phyloP scores from a whole-genome alignment of 35 echinoderm and acorn worm species.

The Lytechinus pictus region DNA sequence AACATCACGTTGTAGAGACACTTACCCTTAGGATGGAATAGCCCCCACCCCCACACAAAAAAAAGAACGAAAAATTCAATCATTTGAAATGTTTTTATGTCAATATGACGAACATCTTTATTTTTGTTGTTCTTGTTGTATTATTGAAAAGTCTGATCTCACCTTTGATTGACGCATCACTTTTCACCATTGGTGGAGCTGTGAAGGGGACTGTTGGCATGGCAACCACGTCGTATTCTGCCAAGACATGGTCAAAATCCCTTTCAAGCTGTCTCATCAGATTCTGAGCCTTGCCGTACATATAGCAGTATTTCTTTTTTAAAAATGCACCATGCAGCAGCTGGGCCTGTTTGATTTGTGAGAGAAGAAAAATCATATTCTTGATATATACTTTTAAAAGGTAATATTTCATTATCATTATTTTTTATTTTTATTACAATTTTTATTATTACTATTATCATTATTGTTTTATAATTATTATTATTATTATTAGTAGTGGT shows the following conservation, averaged over 20 bases:
- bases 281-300: conserved; percentile 87
- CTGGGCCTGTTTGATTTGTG: neutral
- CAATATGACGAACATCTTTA: too few relatives aligned
- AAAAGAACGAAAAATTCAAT: too few relatives aligned
- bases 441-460: too few relatives aligned
- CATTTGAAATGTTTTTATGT: too few relatives aligned
- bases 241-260: conserved; percentile 60
- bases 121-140: neutral
- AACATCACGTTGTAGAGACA: too few relatives aligned
- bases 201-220: conserved; percentile 83
- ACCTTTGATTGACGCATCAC: conserved; percentile 17
- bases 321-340: neutral
- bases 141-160: neutral
- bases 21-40: too few relatives aligned
- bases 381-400: too few relatives aligned
- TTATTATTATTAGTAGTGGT: neutral
- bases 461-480: too few relatives aligned
- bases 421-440: too few relatives aligned
- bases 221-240: conserved; percentile 64
- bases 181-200: conserved; percentile 35
- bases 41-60: too few relatives aligned
- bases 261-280: conserved; percentile 50
- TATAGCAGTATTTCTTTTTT: conserved; percentile 52
- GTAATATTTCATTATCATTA: too few relatives aligned
- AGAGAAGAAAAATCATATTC: too few relatives aligned